These are phyloP conservation scores for Antennarius striatus DNA, from an alignment of 2,113 vertebrate genomes.

Conservation along the genomic window DNA sequence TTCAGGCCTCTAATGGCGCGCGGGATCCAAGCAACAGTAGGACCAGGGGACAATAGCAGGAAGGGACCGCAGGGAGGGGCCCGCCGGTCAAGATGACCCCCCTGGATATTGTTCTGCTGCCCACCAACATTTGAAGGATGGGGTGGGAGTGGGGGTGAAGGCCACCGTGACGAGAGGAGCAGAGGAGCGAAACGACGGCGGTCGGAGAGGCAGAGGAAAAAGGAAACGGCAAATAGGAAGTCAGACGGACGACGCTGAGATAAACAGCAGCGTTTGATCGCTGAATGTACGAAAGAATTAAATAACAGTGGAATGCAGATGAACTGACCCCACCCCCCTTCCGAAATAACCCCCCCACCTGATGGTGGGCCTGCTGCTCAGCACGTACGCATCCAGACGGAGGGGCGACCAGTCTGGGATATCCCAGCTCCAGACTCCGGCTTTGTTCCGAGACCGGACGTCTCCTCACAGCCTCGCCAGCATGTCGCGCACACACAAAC, in stretches of 20 bases:
- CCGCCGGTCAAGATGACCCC: constrained; percentile 68
- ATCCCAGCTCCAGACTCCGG: constrained; percentile 60
- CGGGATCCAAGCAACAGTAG: constrained; percentile 58
- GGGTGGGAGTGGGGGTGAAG: constrained; percentile 46
- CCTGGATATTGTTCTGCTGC: constrained; percentile 69
- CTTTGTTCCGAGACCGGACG: constrained; percentile 75
- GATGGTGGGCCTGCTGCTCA: constrained; percentile 59
- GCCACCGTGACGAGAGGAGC: constrained; percentile 29
- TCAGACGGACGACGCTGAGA: too few relatives aligned
- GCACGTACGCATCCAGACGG: constrained; percentile 75
- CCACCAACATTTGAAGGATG: constrained; percentile 67
- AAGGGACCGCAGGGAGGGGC: constrained; percentile 69
- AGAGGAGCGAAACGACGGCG: constrained; percentile 22
- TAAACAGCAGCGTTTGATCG: too few relatives aligned
- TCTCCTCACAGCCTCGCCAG: constrained; percentile 59
- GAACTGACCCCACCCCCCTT: constrained; percentile 43
- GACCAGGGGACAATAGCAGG: constrained; percentile 71
- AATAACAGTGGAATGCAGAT: constrained; percentile 4
- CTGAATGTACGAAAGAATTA: constrained; percentile 5
- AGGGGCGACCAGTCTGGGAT: constrained; percentile 69
- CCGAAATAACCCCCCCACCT: constrained; percentile 3
- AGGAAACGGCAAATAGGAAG: constrained; percentile 55
- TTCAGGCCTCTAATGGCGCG: constrained; percentile 58
- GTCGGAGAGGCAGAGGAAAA: constrained; percentile 41
- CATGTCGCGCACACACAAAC: constrained; percentile 31